Percentiles rank a stretch among this genome's conserved stretches.
Conservation (phyloP, 2,888 invertebrate genomes). For the Eupithecia centaureata region DNA sequence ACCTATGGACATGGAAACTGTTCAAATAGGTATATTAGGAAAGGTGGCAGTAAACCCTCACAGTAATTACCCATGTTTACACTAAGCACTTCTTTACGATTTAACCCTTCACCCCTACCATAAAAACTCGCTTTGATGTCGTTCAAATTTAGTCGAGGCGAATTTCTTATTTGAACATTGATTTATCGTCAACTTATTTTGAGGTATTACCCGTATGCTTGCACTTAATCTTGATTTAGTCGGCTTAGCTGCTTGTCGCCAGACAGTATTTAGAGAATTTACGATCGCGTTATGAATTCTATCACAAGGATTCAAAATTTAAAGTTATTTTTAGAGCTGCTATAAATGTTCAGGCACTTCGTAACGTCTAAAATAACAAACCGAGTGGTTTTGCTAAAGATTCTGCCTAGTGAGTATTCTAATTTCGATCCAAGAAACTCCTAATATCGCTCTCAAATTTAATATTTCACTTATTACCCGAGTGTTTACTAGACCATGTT, state of each 20-base stretch:
- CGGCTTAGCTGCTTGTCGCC: conserved; percentile 67
- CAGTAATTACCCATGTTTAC: conserved; percentile 28
- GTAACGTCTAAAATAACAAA: background rate
- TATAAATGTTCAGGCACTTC: background rate
- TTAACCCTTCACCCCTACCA: conserved; percentile 56
- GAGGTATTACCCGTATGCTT: conserved; percentile 71
- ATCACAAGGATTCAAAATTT: conserved; percentile 44
- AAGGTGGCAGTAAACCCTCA: conserved; percentile 16
- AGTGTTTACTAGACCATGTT: background rate
- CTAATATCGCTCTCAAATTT: background rate
- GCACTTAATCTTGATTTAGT: conserved; percentile 80
- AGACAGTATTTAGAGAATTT: conserved; percentile 70
- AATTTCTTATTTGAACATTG: conserved; percentile 75
- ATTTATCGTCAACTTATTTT: conserved; percentile 75
- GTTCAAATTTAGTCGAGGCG: conserved; percentile 67
- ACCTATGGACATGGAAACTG: no score
- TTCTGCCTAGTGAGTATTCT: background rate
- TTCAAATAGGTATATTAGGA: background rate
- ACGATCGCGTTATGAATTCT: conserved; percentile 62
- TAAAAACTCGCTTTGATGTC: conserved; percentile 73
- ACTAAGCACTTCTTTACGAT: conserved; percentile 48
- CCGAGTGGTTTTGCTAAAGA: background rate
- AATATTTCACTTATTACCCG: background rate
- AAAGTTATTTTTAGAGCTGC: conserved; percentile 3
- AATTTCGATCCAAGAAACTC: background rate